phyloP scores from a whole-genome alignment of 2,797 vertebrate species.

The Bucorvus abyssinicus region DNA sequence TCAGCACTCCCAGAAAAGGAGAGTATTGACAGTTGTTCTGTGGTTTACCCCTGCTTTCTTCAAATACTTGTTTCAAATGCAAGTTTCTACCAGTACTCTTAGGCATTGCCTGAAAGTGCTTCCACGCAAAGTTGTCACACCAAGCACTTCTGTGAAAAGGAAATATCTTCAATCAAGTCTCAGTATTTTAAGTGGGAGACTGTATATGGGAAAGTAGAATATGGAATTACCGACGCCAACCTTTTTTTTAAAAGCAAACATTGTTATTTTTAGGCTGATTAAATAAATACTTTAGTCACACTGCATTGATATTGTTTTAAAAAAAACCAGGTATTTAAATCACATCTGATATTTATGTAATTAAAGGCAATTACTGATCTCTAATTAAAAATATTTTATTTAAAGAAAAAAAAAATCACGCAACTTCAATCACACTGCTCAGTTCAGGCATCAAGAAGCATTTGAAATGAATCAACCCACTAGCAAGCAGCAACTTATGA shows the following conservation, averaged over 20 bases:
- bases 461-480: not conserved
- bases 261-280: not conserved
- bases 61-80: not conserved
- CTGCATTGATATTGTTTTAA: not conserved
- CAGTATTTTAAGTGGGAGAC: not conserved
- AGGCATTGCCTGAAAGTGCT: not conserved
- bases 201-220: not conserved
- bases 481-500: not conserved
- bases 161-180: not conserved
- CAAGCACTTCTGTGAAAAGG: not conserved
- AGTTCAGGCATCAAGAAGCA: not conserved
- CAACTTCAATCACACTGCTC: not conserved
- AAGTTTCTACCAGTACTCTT: not conserved
- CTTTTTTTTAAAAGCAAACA: not conserved
- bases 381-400: conserved; percentile 26
- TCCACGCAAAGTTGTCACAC: not conserved
- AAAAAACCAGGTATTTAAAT: not conserved
- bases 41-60: not conserved
- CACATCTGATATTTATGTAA: not conserved
- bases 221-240: not conserved
- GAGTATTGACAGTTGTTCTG: not conserved
- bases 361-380: conserved; percentile 17
- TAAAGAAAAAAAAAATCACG: not conserved
- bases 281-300: not conserved
- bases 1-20: not conserved